phyloP scores from a whole-genome alignment of 2,113 vertebrate species.

The Elaphurus davidianus region DNA sequence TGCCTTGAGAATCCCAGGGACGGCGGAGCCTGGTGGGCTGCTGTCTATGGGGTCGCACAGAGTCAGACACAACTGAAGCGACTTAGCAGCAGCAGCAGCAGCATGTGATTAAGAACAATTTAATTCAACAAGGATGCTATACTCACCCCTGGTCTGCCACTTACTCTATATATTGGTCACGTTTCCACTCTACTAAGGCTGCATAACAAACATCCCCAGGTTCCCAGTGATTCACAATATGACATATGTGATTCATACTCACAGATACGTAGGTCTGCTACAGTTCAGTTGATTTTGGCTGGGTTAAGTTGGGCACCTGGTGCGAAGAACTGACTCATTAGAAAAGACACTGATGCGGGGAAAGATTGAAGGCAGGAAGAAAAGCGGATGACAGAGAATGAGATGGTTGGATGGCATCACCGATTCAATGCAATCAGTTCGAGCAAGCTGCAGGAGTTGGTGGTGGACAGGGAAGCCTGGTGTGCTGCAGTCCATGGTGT shows the following conservation, averaged over 20 bases:
- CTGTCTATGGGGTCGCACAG: too few species aligned
- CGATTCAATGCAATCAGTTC: not conserved
- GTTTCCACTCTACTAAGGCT: not conserved
- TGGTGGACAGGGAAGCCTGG: not conserved
- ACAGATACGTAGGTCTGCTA: not conserved
- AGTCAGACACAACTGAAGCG: too few species aligned
- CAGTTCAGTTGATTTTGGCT: not conserved
- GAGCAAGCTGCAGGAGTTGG: not conserved
- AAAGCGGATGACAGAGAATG: accelerated
- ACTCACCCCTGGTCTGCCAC: not conserved
- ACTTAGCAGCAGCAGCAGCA: too few species aligned
- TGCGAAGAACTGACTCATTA: not conserved
- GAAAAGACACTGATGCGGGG: not conserved
- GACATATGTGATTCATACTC: not conserved
- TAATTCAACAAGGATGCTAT: not conserved
- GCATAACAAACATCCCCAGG: not conserved
- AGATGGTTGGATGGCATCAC: not conserved
- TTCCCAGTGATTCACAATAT: not conserved
- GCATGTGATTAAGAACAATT: not conserved
- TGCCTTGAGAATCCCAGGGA: too few species aligned
- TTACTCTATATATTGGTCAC: not conserved
- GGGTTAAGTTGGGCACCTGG: not conserved
- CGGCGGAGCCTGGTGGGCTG: too few species aligned
- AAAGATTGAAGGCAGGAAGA: not conserved
- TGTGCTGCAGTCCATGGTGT: accelerated